phyloP scores from a whole-genome alignment of 2,113 vertebrate species.

The Lycocorax pyrrhopterus region DNA sequence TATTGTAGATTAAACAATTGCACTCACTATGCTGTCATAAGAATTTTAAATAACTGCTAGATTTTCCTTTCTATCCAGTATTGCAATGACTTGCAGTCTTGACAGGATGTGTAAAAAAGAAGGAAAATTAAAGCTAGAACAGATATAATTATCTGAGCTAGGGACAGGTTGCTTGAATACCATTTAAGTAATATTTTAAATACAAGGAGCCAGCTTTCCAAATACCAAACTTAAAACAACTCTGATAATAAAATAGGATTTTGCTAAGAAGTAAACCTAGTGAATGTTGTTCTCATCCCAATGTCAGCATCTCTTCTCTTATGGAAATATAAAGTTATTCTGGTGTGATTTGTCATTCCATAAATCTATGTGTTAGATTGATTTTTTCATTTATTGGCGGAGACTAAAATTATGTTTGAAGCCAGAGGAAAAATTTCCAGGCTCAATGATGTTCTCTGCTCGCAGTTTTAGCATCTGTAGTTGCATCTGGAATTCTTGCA shows the following conservation, averaged over 20 bases:
- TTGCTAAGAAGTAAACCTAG: background rate
- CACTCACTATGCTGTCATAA: background rate
- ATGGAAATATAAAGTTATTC: background rate
- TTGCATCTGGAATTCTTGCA: background rate
- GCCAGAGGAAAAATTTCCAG: background rate
- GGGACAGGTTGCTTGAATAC: background rate
- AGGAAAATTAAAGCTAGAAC: background rate
- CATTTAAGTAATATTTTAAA: background rate
- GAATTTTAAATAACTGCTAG: background rate
- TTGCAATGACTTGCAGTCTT: background rate
- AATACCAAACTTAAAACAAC: background rate
- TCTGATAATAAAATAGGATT: background rate
- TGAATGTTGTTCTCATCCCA: background rate
- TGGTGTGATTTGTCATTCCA: background rate
- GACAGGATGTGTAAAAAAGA: background rate
- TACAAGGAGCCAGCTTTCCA: background rate
- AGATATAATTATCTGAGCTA: background rate
- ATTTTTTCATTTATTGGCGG: background rate
- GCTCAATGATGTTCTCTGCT: background rate
- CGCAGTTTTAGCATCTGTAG: background rate
- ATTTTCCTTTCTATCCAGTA: background rate
- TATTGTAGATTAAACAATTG: background rate
- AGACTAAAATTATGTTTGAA: background rate
- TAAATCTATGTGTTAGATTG: background rate
- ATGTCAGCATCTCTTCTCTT: background rate